Conservation (phyloP, 2,113 vertebrate genomes). For the Pelodiscus sinensis region DNA sequence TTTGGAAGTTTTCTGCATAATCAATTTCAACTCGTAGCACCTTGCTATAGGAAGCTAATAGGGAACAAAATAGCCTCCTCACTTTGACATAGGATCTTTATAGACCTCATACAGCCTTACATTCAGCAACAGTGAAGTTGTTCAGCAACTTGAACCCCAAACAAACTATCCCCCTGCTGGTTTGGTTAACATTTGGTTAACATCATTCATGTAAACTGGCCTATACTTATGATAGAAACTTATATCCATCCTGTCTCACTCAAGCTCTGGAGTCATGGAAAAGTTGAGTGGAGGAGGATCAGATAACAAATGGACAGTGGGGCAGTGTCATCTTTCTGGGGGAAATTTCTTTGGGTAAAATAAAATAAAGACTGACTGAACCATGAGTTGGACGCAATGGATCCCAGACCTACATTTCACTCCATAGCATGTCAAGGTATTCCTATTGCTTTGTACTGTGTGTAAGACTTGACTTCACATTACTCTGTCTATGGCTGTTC, state of each 20-base stretch:
- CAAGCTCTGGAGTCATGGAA: background rate
- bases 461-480: accelerated
- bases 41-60: background rate
- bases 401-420: background rate
- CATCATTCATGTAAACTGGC: background rate
- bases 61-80: background rate
- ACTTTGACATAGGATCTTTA: background rate
- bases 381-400: constrained; percentile 18
- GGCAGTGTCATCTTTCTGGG: background rate
- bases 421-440: background rate
- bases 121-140: background rate
- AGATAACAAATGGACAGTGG: background rate
- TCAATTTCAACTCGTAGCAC: accelerated
- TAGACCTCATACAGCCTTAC: background rate
- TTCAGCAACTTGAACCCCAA: background rate
- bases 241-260: background rate
- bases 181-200: background rate
- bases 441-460: background rate
- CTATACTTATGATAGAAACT: background rate
- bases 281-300: background rate
- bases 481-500: background rate
- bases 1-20: background rate
- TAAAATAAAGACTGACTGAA: background rate
- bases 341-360: background rate
- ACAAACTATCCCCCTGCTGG: background rate